phyloP scores from a whole-genome alignment of 37 sponge, comb jelly and placozoan genomes.

The Chondrosia reniformis region DNA sequence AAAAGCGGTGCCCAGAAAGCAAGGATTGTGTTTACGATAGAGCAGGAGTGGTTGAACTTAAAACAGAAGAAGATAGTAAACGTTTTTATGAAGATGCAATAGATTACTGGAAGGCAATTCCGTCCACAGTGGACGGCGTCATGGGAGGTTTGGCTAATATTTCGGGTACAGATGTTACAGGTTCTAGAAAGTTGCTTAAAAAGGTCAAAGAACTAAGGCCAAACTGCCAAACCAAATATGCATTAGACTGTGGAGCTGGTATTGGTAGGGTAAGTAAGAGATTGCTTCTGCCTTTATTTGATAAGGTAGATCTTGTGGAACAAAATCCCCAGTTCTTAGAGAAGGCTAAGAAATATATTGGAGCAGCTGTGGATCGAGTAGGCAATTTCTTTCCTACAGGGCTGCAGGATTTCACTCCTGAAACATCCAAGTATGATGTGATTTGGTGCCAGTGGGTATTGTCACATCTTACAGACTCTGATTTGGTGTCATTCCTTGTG shows the following conservation, averaged over 20 bases:
- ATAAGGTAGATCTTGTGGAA: slow-evolving; percentile 87
- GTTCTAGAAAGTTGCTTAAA: slow-evolving; percentile 58
- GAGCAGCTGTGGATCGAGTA: slow-evolving; percentile 10
- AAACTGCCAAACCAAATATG: neutral
- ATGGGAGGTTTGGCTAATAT: slow-evolving; percentile 79
- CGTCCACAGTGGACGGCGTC: slow-evolving; percentile 88
- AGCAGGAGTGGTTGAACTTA: slow-evolving; percentile 2
- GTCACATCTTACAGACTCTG: slow-evolving; percentile 83
- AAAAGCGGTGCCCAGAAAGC: too few relatives aligned
- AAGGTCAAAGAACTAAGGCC: neutral
- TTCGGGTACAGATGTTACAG: slow-evolving; percentile 53
- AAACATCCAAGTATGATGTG: slow-evolving; percentile 67
- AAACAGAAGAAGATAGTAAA: neutral
- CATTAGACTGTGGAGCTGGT: slow-evolving; percentile 92
- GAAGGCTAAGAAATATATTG: slow-evolving; percentile 59
- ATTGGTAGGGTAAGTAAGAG: slow-evolving; percentile 87
- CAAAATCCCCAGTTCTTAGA: slow-evolving; percentile 77
- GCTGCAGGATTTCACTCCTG: slow-evolving; percentile 80
- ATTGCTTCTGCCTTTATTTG: slow-evolving; percentile 79
- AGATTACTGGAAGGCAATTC: slow-evolving; percentile 68
- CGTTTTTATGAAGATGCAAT: slow-evolving; percentile 39
- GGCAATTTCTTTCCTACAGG: slow-evolving; percentile 26
- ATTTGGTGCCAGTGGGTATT: slow-evolving; percentile 99
- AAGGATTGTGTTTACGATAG: neutral
- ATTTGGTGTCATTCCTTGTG: slow-evolving; percentile 63